Percentiles rank a stretch among this genome's conserved stretches.
Evolutionary conservation across 35 echinoderm and acorn worm genomes (phyloP).

Genomic region (Apostichopus japonicus): DNA sequence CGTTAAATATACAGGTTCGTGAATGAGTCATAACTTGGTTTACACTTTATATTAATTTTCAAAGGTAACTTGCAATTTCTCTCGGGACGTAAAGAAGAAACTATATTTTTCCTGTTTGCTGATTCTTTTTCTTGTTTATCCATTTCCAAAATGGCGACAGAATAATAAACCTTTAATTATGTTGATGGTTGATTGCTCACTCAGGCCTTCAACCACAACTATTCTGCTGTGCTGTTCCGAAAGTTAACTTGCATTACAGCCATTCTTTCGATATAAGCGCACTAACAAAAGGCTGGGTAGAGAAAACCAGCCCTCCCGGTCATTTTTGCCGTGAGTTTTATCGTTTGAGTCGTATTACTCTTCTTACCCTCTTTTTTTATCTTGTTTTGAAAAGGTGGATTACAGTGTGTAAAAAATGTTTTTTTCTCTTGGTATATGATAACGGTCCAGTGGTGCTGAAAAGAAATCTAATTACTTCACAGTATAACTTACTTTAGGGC

Average conservation of each 20-base stretch:
- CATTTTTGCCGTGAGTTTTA: background rate
- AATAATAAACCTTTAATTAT: background rate
- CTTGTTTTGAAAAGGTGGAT: background rate
- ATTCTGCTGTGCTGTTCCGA: background rate
- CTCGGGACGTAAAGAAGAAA: too few species aligned
- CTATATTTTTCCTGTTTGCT: too few species aligned
- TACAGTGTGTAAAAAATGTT: background rate
- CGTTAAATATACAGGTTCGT: too few species aligned
- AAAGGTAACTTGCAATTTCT: too few species aligned
- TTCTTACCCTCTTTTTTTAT: background rate
- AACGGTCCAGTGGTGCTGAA: conserved; percentile 29
- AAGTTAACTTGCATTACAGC: background rate
- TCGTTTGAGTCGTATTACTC: background rate
- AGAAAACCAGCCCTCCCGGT: background rate
- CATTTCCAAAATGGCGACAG: background rate
- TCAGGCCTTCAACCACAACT: background rate
- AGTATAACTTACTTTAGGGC: conserved; percentile 7
- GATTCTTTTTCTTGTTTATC: too few species aligned
- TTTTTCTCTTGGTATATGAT: background rate
- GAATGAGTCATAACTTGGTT: too few species aligned
- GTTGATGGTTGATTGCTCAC: background rate
- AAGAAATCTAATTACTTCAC: conserved; percentile 28
- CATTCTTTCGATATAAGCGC: background rate
- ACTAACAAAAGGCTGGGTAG: background rate
- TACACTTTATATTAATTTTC: too few species aligned